phyloP scores from a whole-genome alignment of 2,113 vertebrate species.

The Lagopus muta region DNA sequence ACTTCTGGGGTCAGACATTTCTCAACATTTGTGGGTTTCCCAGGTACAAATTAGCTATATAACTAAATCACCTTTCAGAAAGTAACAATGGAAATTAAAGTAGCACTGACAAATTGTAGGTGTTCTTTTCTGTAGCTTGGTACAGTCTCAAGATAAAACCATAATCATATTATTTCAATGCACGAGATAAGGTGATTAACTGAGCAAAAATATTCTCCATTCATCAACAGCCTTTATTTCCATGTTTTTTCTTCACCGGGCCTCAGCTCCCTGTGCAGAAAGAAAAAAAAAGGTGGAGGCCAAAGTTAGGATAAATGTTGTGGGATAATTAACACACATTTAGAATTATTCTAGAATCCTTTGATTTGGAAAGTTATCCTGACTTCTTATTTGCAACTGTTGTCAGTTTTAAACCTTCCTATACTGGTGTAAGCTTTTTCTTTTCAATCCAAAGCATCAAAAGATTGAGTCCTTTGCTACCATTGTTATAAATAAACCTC shows the following conservation, averaged over 20 bases:
- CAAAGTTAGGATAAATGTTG: not conserved
- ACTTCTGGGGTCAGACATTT: not conserved
- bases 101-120: not conserved
- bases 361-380: not conserved
- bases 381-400: not conserved
- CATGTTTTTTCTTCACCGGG: slow-evolving; percentile 90
- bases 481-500: not conserved
- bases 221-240: slow-evolving; percentile 80
- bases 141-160: not conserved
- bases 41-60: not conserved
- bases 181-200: not conserved
- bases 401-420: not conserved
- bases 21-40: not conserved
- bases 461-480: not conserved
- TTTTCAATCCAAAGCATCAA: not conserved
- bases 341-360: not conserved
- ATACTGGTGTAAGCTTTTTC: not conserved
- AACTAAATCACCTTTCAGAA: not conserved
- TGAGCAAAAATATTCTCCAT: not conserved
- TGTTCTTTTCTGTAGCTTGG: not conserved
- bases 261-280: slow-evolving; percentile 86
- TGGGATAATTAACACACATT: not conserved
- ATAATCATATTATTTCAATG: slow-evolving; percentile 20
- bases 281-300: not conserved
- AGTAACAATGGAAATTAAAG: not conserved